Percentiles rank a stretch among this genome's conserved stretches.
phyloP scores from a whole-genome alignment of 2,797 vertebrate genomes.

The Pangasius larnaudii region DNA sequence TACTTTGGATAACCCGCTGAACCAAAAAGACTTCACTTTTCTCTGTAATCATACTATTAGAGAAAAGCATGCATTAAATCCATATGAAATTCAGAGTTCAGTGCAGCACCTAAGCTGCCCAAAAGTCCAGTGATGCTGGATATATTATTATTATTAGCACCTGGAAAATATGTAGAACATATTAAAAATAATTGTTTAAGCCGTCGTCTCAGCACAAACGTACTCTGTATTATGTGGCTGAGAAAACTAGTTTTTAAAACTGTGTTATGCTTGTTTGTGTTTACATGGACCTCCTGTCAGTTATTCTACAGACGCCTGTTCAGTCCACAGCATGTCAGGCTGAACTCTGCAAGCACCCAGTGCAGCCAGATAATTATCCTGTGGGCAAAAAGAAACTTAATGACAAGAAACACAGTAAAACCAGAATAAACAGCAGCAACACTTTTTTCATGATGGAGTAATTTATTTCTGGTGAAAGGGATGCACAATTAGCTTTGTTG shows the following conservation, averaged over 20 bases:
- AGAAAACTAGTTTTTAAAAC: not conserved
- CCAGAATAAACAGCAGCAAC: not conserved
- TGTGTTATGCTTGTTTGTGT: not conserved
- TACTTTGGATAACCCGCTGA: not conserved
- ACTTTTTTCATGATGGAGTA: not conserved
- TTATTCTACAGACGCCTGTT: not conserved
- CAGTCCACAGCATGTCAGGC: not conserved
- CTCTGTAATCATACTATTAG: not conserved
- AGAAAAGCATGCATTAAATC: not conserved
- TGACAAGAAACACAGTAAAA: not conserved
- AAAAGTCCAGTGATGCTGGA: too few species aligned
- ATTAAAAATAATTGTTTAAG: not conserved
- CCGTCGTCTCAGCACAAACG: not conserved
- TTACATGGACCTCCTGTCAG: not conserved
- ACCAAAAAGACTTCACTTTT: not conserved
- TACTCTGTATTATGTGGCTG: not conserved
- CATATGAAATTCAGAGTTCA: not conserved
- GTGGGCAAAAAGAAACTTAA: not conserved
- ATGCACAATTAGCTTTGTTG: not conserved
- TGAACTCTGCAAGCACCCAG: not conserved
- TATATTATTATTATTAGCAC: not conserved
- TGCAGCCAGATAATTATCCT: not conserved
- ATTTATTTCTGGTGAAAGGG: not conserved
- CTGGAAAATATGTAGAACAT: not conserved
- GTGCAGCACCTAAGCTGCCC: not conserved